These are phyloP conservation scores for Mycalesis mineus DNA, from an alignment of 2,888 invertebrate genomes.

Conservation along the genomic window DNA sequence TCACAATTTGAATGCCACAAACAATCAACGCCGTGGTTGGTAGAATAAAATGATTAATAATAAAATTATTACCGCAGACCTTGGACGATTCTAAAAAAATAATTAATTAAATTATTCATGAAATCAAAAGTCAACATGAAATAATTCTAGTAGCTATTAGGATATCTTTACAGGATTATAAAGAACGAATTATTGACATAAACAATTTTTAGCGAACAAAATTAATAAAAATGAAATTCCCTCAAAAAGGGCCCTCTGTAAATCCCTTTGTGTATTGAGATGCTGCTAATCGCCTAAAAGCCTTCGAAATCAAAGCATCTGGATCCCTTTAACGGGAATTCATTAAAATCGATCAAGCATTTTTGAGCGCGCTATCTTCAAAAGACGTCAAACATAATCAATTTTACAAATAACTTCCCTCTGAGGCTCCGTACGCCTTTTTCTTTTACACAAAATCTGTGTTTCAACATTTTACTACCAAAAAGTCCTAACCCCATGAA, in stretches of 20 bases:
- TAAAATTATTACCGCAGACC: no score
- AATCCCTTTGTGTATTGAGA: conserved; percentile 51
- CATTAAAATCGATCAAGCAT: conserved; percentile 66
- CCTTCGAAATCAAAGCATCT: conserved; percentile 24
- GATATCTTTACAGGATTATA: no score
- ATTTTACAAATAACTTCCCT: conserved; percentile 69
- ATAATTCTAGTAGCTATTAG: no score
- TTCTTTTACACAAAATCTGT: conserved; percentile 67
- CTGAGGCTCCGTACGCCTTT: conserved; percentile 42
- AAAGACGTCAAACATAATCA: conserved; percentile 74
- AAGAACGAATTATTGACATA: no score
- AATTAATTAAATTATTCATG: no score
- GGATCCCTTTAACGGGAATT: conserved; percentile 53
- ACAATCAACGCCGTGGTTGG: no score
- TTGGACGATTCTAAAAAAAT: no score
- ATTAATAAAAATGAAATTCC: conserved; percentile 15
- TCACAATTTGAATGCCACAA: no score
- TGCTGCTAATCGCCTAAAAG: conserved; percentile 53
- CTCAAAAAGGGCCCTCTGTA: conserved; percentile 15
- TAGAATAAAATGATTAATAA: no score
- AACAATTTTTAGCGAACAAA: conserved; percentile 1
- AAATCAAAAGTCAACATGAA: no score
- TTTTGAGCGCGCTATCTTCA: conserved; percentile 55
- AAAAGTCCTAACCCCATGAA: background rate
- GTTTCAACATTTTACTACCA: conserved; percentile 10